Evolutionary conservation across 2,797 vertebrate genomes (phyloP), one percentile per base, ranked within the genome.

Genomic region (Capromys pilorides): DNA sequence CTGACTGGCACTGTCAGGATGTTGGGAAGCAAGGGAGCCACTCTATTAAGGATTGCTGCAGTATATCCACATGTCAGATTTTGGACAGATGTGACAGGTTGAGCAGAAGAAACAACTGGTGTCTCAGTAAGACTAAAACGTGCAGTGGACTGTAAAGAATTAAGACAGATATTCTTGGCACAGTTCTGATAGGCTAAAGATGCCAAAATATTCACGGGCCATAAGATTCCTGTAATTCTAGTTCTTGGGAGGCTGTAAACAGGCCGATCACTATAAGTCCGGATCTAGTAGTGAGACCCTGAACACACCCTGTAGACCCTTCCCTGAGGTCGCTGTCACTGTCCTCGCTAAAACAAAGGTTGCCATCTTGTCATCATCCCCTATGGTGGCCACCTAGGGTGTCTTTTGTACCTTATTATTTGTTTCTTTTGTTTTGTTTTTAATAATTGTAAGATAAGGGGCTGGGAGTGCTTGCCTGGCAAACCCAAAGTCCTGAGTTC

Each of bases 151-250:
- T 98, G 61, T 26, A 84, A 95, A 88, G 98, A 97, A 45, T 96
- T n/a, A 36, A 97, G 94, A 13, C 89, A 95, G 51, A 97, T 31
- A 73, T 95, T 94, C 85, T 41, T 94, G 82, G 90, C 54, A 41
- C 83, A 64, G 73, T 92, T 95, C 24, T 16, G 41, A 86, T 93
- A 91, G 89, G 93, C 36, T 31, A 95, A 97, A 83, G 96, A 98
- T 18, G 89, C 89, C 49, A 98, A 94, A 62, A 98, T 81, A 31
- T 96, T 94, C 49, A 99, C 93, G 2, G 98, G 98, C 94, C 98
- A 98, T 90, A 99, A 96, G 94, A 99, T 39, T 73, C 98, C 99
- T 99, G n/a, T n/a, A n/a, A n/a, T n/a, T n/a, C n/a, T n/a, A n/a
- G n/a, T n/a, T n/a, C n/a, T n/a, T n/a, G n/a, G n/a, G n/a, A n/a